Evolutionary conservation across 2,113 vertebrate species (phyloP).

Genomic region (Trinectes maculatus): DNA sequence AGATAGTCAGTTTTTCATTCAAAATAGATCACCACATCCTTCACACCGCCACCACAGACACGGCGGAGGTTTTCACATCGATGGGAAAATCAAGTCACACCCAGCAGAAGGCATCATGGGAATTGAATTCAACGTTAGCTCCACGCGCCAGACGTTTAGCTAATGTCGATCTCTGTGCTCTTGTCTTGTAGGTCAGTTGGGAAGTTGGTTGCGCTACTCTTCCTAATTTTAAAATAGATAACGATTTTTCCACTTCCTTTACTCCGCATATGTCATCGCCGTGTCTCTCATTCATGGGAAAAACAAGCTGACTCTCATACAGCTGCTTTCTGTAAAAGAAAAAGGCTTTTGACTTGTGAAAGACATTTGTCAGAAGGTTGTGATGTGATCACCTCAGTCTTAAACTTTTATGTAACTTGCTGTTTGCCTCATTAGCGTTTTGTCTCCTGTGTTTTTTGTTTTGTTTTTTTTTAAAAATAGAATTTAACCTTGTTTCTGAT

Average conservation of each 20-base stretch:
- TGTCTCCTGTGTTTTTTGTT: too few relatives aligned
- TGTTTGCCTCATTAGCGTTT: not conserved
- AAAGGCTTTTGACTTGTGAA: too few relatives aligned
- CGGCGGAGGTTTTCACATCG: constrained; percentile 12
- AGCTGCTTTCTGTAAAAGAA: too few relatives aligned
- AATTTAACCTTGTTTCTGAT: constrained; percentile 68
- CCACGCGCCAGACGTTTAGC: not conserved
- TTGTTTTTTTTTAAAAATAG: too few relatives aligned
- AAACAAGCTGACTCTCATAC: not conserved
- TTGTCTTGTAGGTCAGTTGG: not conserved
- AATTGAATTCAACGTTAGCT: not conserved
- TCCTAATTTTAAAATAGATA: constrained; percentile 32
- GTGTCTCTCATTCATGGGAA: not conserved
- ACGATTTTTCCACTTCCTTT: constrained; percentile 36
- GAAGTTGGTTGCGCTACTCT: constrained; percentile 28
- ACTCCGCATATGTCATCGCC: not conserved
- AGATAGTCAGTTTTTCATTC: not conserved
- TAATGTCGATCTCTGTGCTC: not conserved
- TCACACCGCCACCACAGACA: constrained; percentile 29
- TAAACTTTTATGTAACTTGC: too few relatives aligned
- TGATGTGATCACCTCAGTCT: not conserved
- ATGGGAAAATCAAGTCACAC: constrained; percentile 29
- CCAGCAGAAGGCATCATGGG: not conserved
- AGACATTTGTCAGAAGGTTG: not conserved
- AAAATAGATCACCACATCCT: constrained; percentile 53